These are phyloP conservation scores for Antrozous pallidus DNA, from an alignment of 2,797 vertebrate species.

Conservation along the genomic window DNA sequence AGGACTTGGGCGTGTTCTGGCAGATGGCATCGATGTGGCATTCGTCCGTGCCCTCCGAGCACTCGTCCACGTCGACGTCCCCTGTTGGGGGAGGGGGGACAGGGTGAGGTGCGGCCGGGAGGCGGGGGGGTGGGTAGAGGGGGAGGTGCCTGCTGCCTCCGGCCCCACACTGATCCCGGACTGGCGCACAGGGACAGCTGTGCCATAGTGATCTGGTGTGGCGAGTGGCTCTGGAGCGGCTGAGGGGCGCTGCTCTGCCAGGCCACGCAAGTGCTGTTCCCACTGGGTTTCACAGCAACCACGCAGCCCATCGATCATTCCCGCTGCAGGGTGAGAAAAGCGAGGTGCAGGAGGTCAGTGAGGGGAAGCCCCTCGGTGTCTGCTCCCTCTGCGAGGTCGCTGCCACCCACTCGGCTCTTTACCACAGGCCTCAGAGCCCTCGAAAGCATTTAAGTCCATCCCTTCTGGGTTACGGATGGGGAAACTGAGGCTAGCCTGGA, in stretches of 20 bases:
- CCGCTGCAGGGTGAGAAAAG: background rate
- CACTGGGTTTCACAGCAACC: background rate
- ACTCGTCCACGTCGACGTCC: conserved; percentile 89
- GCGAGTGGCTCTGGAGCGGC: background rate
- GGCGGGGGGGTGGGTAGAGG: rapidly evolving
- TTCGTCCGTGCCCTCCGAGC: conserved; percentile 92
- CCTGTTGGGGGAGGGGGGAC: background rate
- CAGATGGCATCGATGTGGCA: conserved; percentile 98
- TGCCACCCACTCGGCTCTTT: background rate
- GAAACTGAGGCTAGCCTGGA: background rate
- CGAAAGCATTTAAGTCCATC: background rate
- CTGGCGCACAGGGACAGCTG: background rate
- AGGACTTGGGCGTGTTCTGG: conserved; percentile 95
- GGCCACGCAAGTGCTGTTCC: rapidly evolving
- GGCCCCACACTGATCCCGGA: rapidly evolving
- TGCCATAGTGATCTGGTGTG: background rate
- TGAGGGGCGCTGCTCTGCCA: background rate
- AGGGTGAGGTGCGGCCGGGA: background rate
- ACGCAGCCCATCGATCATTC: background rate
- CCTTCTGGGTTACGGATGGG: background rate
- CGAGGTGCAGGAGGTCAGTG: rapidly evolving
- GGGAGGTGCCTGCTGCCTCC: background rate
- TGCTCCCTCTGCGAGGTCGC: rapidly evolving
- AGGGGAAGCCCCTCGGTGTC: background rate
- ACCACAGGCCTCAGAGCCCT: background rate